phyloP scores from a whole-genome alignment of 2,888 invertebrate genomes.

The Carpatolechia fugitivella region DNA sequence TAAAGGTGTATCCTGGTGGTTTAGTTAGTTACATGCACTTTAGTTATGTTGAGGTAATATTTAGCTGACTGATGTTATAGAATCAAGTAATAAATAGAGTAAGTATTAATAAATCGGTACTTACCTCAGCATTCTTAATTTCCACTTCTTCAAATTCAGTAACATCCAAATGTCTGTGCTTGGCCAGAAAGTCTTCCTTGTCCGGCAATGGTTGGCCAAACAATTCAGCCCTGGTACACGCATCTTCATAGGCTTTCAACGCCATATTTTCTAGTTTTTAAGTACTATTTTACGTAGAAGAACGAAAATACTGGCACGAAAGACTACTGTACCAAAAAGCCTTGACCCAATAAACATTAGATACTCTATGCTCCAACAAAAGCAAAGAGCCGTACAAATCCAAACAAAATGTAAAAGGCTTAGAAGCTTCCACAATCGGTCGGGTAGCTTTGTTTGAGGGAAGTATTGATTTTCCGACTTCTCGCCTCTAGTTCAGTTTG shows the following conservation, averaged over 20 bases:
- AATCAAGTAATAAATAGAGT: no score
- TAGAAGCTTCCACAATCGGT: background rate
- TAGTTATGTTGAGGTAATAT: no score
- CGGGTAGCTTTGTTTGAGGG: conserved; percentile 7
- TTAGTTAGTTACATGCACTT: no score
- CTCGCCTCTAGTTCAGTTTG: background rate
- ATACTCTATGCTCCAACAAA: background rate
- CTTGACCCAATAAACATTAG: conserved; percentile 1
- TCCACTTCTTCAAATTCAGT: conserved; percentile 77
- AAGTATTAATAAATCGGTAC: background rate
- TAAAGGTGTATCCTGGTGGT: no score
- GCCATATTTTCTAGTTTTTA: conserved; percentile 62
- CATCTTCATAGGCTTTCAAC: conserved; percentile 85
- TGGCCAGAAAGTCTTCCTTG: conserved; percentile 82
- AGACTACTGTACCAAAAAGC: background rate
- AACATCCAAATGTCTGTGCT: conserved; percentile 74
- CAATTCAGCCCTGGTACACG: conserved; percentile 88
- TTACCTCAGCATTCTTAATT: conserved; percentile 63
- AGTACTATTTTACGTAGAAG: no score
- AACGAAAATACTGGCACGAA: no score
- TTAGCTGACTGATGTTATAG: no score
- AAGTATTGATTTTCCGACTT: conserved; percentile 15
- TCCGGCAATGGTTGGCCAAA: conserved; percentile 85
- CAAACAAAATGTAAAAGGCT: background rate
- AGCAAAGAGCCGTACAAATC: background rate